Percentiles rank a stretch among this genome's conserved stretches.
Conservation (phyloP, 1,140 invertebrate genomes). For the Leguminivora glycinivorella region DNA sequence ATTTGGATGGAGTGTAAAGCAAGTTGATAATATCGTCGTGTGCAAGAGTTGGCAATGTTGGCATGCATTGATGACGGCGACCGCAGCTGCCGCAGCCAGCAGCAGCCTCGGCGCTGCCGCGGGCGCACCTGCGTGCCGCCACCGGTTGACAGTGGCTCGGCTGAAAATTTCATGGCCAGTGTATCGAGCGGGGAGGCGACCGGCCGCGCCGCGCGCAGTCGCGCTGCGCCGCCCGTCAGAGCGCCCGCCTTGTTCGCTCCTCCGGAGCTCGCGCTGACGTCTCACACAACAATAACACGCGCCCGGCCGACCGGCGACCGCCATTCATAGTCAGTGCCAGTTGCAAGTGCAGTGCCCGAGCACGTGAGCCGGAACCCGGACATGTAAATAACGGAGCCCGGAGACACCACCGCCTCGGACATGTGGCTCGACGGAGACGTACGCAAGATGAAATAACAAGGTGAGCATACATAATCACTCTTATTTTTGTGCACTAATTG, state of each 20-base stretch:
- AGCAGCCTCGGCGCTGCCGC: constrained; percentile 12
- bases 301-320: constrained; percentile 37
- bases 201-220: constrained; percentile 51
- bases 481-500: constrained; percentile 16
- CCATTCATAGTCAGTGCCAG: constrained; percentile 6
- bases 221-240: constrained; percentile 49
- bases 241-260: constrained; percentile 41
- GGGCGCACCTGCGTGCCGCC: constrained; percentile 60
- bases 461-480: constrained; percentile 44
- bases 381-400: constrained; percentile 60
- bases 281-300: constrained; percentile 65
- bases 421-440: constrained; percentile 48
- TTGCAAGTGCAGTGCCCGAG: constrained; percentile 59
- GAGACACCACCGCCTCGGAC: constrained; percentile 44
- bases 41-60: not conserved
- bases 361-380: constrained; percentile 36
- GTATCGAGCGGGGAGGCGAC: constrained; percentile 61
- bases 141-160: constrained; percentile 69
- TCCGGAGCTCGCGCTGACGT: constrained; percentile 46
- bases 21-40: not conserved
- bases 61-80: not conserved
- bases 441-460: constrained; percentile 74
- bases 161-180: constrained; percentile 75
- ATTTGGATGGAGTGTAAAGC: too few species aligned
- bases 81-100: constrained; percentile 29